phyloP scores from a whole-genome alignment of 2,113 vertebrate genomes.

The Lathamus discolor region DNA sequence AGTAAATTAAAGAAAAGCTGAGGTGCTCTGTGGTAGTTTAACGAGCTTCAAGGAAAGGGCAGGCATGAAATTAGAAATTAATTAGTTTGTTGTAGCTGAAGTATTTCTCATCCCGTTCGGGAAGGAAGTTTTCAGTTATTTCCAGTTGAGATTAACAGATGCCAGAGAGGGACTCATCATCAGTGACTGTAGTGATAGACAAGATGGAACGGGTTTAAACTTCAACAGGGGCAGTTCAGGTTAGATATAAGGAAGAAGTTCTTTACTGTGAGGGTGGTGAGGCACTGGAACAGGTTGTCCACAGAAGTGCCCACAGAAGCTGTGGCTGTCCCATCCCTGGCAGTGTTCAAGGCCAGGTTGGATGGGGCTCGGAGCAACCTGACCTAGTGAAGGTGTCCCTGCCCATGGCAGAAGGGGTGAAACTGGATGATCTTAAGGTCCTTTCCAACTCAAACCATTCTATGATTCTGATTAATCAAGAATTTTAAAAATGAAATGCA shows the following conservation, averaged over 20 bases:
- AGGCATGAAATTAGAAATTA: background rate
- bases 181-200: background rate
- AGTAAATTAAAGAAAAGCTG: background rate
- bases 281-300: background rate
- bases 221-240: background rate
- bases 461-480: background rate
- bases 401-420: background rate
- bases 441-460: background rate
- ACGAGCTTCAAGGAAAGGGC: slow-evolving; percentile 12
- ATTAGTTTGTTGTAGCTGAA: background rate
- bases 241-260: background rate
- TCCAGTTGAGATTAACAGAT: background rate
- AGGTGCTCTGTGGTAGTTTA: background rate
- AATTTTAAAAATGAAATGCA: background rate
- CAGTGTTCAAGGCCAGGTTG: background rate
- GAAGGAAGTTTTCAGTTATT: slow-evolving; percentile 20
- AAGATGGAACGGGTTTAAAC: background rate
- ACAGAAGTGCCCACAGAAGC: background rate
- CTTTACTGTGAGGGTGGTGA: background rate
- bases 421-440: background rate
- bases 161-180: background rate
- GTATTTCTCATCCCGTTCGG: background rate
- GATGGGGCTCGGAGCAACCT: background rate
- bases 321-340: background rate
- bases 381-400: background rate